Evolutionary conservation across 2,113 vertebrate genomes (phyloP).

Genomic region (Myocastor coypus): DNA sequence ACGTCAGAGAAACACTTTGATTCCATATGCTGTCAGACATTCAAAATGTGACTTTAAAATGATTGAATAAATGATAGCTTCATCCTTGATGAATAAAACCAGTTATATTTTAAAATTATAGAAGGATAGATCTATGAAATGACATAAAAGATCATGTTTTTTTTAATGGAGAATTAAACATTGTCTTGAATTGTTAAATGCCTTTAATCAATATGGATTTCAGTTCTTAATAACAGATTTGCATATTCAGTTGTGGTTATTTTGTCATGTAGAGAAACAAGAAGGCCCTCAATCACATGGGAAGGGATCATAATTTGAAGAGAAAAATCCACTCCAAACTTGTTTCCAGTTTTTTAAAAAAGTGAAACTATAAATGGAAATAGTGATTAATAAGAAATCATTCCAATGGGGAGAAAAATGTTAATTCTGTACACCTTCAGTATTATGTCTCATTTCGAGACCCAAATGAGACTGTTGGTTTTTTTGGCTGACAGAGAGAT

Average conservation of each 20-base stretch:
- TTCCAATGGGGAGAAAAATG: conserved; percentile 17
- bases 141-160: conserved; percentile 33
- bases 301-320: conserved; percentile 63
- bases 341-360: conserved; percentile 57
- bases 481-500: conserved; percentile 84
- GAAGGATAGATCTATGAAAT: conserved; percentile 12
- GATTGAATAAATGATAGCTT: conserved; percentile 44
- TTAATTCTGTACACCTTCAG: conserved; percentile 30
- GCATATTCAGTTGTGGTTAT: conserved; percentile 66
- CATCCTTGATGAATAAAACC: neutral
- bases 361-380: conserved; percentile 61
- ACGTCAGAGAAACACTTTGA: conserved; percentile 28
- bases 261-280: conserved; percentile 65
- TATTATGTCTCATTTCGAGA: conserved; percentile 60
- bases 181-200: conserved; percentile 65
- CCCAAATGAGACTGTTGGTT: conserved; percentile 70
- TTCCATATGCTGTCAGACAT: neutral
- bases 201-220: conserved; percentile 64
- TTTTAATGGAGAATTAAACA: conserved; percentile 66
- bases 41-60: conserved; percentile 31
- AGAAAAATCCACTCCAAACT: conserved; percentile 57
- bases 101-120: conserved; percentile 48
- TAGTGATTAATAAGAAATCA: conserved; percentile 60
- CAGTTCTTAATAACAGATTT: conserved; percentile 65
- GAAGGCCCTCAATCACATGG: conserved; percentile 61